Evolutionary conservation across 2,888 invertebrate genomes (phyloP).

Genomic region (Disparrhopalites patrizii): DNA sequence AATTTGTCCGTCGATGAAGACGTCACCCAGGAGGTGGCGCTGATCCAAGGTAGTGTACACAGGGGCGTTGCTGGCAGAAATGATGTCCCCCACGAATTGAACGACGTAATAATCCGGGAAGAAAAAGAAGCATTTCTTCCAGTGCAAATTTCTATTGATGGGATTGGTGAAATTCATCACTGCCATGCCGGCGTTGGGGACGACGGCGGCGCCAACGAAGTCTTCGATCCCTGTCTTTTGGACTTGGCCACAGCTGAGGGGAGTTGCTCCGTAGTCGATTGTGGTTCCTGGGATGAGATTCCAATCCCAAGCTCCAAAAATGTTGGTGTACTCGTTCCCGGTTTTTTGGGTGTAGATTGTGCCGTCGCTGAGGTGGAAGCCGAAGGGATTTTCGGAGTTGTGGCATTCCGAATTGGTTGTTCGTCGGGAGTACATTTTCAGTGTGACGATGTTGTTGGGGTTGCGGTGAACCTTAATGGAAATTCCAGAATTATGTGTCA

Average conservation of each 20-base stretch:
- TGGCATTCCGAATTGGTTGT: slow-evolving; percentile 28
- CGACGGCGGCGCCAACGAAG: slow-evolving; percentile 16
- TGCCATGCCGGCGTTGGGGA: slow-evolving; percentile 10
- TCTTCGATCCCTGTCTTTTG: slow-evolving; percentile 13
- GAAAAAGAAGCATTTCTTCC: slow-evolving; percentile 21
- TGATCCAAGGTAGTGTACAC: slow-evolving; percentile 24
- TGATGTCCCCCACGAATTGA: slow-evolving; percentile 15
- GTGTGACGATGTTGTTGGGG: not conserved
- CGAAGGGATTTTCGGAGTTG: slow-evolving; percentile 25
- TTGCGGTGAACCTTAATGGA: slow-evolving; percentile 20
- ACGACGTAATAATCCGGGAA: slow-evolving; percentile 17
- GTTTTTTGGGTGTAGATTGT: slow-evolving; percentile 11
- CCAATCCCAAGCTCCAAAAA: slow-evolving; percentile 29
- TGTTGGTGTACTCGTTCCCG: slow-evolving; percentile 27
- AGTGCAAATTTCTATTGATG: not conserved
- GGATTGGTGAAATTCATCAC: slow-evolving; percentile 28
- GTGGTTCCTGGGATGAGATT: slow-evolving; percentile 22
- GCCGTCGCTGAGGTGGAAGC: slow-evolving; percentile 27
- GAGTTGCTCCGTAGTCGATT: slow-evolving; percentile 4
- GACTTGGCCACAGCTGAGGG: slow-evolving; percentile 9
- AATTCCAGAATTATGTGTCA: too few species aligned
- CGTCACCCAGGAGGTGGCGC: slow-evolving; percentile 13
- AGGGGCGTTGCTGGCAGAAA: not conserved
- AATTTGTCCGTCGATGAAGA: slow-evolving; percentile 15
- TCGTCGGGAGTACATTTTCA: slow-evolving; percentile 27